phyloP scores from a whole-genome alignment of 1,140 invertebrate genomes.

The Oryzaephilus surinamensis region DNA sequence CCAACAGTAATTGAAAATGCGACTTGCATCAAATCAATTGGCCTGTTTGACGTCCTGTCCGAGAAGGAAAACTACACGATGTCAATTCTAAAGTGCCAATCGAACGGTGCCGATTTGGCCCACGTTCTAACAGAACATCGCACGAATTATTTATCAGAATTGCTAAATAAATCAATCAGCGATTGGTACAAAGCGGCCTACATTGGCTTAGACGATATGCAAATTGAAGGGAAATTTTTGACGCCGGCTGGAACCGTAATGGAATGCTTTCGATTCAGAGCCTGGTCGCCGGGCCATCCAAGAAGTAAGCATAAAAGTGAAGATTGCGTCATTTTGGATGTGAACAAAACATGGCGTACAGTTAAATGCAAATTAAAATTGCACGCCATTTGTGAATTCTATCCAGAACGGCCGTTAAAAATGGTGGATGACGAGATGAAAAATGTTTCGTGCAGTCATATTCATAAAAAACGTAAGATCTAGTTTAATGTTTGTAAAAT shows the following conservation, averaged over 20 bases:
- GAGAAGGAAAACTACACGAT: slow-evolving; percentile 44
- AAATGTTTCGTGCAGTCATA: background rate
- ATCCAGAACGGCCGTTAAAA: slow-evolving; percentile 28
- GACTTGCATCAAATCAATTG: slow-evolving; percentile 45
- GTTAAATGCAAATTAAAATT: slow-evolving; percentile 39
- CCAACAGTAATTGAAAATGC: slow-evolving; percentile 39
- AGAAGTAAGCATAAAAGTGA: slow-evolving; percentile 32
- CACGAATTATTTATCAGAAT: slow-evolving; percentile 41
- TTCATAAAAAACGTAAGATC: slow-evolving; percentile 3
- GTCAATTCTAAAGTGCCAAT: slow-evolving; percentile 41
- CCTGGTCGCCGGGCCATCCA: slow-evolving; percentile 55
- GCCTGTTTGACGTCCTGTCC: slow-evolving; percentile 45
- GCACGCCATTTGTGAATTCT: slow-evolving; percentile 50
- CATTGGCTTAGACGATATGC: slow-evolving; percentile 44
- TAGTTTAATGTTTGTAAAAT: background rate
- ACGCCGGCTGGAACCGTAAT: slow-evolving; percentile 42
- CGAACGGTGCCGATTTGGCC: slow-evolving; percentile 44
- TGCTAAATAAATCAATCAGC: slow-evolving; percentile 24
- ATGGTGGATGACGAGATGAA: background rate
- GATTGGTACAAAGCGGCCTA: slow-evolving; percentile 37
- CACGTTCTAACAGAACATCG: slow-evolving; percentile 45
- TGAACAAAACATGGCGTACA: slow-evolving; percentile 44
- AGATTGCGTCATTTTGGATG: slow-evolving; percentile 46
- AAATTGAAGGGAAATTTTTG: slow-evolving; percentile 33
- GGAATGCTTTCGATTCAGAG: slow-evolving; percentile 43